These are phyloP conservation scores for Stenodema calcarata DNA, from an alignment of 2,888 invertebrate genomes.

Conservation along the genomic window DNA sequence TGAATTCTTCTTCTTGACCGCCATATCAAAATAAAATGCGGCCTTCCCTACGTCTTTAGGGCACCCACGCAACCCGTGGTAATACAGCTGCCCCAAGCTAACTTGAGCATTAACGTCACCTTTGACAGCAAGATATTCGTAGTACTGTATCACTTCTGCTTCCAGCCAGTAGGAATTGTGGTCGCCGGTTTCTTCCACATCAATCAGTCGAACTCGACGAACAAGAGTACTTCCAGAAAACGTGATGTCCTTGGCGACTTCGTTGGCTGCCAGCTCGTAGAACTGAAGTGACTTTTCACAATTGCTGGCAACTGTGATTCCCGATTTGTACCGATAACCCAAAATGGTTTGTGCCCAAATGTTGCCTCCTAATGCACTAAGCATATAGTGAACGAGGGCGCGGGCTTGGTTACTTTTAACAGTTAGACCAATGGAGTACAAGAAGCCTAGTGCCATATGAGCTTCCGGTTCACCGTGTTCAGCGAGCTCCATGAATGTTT, in stretches of 20 bases:
- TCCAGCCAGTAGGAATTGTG: conserved; percentile 78
- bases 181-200: conserved; percentile 91
- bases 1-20: conserved; percentile 93
- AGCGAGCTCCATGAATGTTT: conserved; percentile 78
- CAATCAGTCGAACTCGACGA: conserved; percentile 86
- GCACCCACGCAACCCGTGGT: conserved; percentile 96
- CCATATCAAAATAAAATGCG: conserved; percentile 86
- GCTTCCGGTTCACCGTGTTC: conserved; percentile 83
- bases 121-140: conserved; percentile 95
- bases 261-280: conserved; percentile 51
- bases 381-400: conserved; percentile 88
- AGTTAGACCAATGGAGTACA: conserved; percentile 85
- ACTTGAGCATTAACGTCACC: conserved; percentile 96
- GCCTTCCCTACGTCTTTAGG: conserved; percentile 89
- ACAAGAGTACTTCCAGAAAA: conserved; percentile 86
- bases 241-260: conserved; percentile 86
- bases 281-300: conserved; percentile 85
- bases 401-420: conserved; percentile 85
- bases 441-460: conserved; percentile 85
- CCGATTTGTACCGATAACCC: conserved; percentile 92
- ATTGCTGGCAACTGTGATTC: conserved; percentile 83
- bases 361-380: conserved; percentile 89
- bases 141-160: conserved; percentile 96
- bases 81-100: conserved; percentile 94
- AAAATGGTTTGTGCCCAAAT: conserved; percentile 95